phyloP scores from a whole-genome alignment of 2,113 vertebrate species.

The Chaenocephalus aceratus region DNA sequence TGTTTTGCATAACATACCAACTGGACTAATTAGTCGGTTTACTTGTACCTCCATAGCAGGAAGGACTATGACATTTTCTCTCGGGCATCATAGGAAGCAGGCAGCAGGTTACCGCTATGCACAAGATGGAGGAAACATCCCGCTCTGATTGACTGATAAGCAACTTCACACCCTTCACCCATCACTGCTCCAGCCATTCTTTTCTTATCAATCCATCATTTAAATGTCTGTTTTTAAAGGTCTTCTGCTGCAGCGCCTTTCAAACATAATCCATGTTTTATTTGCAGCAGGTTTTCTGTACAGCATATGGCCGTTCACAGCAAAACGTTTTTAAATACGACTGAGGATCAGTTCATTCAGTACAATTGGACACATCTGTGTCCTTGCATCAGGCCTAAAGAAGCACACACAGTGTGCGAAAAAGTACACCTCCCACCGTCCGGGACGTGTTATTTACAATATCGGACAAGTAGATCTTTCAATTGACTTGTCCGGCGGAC shows the following conservation, averaged over 20 bases:
- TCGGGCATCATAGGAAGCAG: not conserved
- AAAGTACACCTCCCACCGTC: too few relatives aligned
- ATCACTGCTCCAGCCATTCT: not conserved
- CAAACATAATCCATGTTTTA: slow-evolving; percentile 15
- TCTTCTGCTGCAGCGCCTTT: slow-evolving; percentile 2
- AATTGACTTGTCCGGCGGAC: too few relatives aligned
- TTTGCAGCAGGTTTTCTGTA: slow-evolving; percentile 23
- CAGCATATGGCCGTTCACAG: slow-evolving; percentile 12
- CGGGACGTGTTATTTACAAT: too few relatives aligned
- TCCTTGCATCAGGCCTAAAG: not conserved
- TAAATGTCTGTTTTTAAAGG: slow-evolving; percentile 38
- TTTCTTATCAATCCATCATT: slow-evolving; percentile 16
- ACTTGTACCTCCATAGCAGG: not conserved
- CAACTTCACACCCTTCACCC: not conserved
- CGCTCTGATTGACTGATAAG: not conserved
- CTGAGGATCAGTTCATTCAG: not conserved
- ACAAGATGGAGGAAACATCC: not conserved
- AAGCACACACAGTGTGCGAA: too few relatives aligned
- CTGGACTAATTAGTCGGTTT: not conserved
- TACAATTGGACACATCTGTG: not conserved
- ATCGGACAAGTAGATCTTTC: too few relatives aligned
- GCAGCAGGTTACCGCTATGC: not conserved
- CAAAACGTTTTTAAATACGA: not conserved
- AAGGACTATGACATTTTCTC: not conserved
- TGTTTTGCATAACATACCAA: not conserved